Evolutionary conservation across 2,797 vertebrate species (phyloP), one percentile per base, ranked within the genome.

Genomic region (Zenarchopterus dispar): DNA sequence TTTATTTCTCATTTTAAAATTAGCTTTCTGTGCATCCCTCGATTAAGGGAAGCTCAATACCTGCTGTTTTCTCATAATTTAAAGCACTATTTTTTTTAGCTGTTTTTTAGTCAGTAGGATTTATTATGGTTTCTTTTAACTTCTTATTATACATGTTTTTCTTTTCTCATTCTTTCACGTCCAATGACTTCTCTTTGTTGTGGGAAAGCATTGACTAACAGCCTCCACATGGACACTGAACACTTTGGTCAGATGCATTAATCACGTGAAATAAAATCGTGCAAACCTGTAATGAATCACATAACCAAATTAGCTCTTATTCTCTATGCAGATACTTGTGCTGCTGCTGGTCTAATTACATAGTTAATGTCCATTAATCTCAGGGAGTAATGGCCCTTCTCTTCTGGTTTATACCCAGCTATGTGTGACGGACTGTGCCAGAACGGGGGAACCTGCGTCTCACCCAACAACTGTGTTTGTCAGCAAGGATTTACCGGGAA

Each of bases 391-490:
- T 82, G 57, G 43, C 63, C 75, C 70, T 58, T 72, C 69, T 81
- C 70, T 31, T 73, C 73, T 78, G 77, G 50, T 91, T 65, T 88
- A 73, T 75, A 91, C 93, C 66, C 69, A 99, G 97, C 96, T 0
- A 96, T 97, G 92, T 99, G 97, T 90, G 96, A 95, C 70, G 95
- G 97, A 0, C 93, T 96, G 56, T 99, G 97, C 87, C 94, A 96
- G 81, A 99, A 99, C 0, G 97, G 97, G 60, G 97, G 97, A 45
- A 94, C 94, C 81, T 99, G 97, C 22, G 88, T 96, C 48, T 95
- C 97, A 50, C 96, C 97, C 26, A 96, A 97, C 53, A 94, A 95
- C 73, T 99, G 97, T 64, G 89, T 96, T 64, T 99, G 97, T 84
- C 94, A 95, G 48, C 96, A 97, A 84, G 97, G 97, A 67, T 99